A percentile compares a stretch with the other conserved stretches of the same genome.
phyloP scores from a whole-genome alignment of 2,888 invertebrate species.

The Sarcophaga carnaria region DNA sequence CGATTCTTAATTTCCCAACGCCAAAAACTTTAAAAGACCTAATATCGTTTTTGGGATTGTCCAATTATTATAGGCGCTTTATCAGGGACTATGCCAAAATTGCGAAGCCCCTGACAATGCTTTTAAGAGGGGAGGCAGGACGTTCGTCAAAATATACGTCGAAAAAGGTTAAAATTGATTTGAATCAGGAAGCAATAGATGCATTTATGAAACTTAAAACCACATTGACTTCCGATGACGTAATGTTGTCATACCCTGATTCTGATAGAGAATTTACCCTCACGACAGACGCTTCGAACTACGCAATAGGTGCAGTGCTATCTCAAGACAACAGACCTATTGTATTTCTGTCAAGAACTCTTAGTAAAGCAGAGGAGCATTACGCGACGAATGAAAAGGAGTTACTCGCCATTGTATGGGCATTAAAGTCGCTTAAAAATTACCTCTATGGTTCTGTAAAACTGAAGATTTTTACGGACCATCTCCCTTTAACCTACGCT shows the following conservation, averaged over 20 bases:
- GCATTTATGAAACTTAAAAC: neutral
- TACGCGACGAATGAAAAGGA: slow-evolving; percentile 50
- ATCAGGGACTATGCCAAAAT: too few relatives aligned
- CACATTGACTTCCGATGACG: slow-evolving; percentile 10
- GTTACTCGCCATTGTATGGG: slow-evolving; percentile 26
- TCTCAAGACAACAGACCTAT: slow-evolving; percentile 32
- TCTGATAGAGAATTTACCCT: slow-evolving; percentile 54
- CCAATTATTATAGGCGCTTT: too few relatives aligned
- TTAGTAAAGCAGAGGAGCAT: slow-evolving; percentile 37
- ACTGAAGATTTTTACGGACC: slow-evolving; percentile 59
- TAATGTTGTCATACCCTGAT: slow-evolving; percentile 51
- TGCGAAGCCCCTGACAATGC: too few relatives aligned
- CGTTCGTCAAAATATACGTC: neutral
- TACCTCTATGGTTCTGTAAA: slow-evolving; percentile 60
- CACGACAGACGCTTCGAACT: slow-evolving; percentile 58
- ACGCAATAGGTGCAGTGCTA: slow-evolving; percentile 57
- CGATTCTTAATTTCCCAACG: neutral
- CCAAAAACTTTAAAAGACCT: neutral
- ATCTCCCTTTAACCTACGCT: slow-evolving; percentile 59
- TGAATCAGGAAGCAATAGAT: slow-evolving; percentile 12
- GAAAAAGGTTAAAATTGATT: neutral
- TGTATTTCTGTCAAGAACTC: slow-evolving; percentile 34
- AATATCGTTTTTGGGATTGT: neutral
- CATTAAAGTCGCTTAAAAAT: slow-evolving; percentile 45
- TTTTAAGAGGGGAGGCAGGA: too few relatives aligned